Evolutionary conservation across 53 echinoderm and acorn worm genomes (phyloP), one percentile per base, ranked within the genome.

Genomic region (Luidia sarsii): DNA sequence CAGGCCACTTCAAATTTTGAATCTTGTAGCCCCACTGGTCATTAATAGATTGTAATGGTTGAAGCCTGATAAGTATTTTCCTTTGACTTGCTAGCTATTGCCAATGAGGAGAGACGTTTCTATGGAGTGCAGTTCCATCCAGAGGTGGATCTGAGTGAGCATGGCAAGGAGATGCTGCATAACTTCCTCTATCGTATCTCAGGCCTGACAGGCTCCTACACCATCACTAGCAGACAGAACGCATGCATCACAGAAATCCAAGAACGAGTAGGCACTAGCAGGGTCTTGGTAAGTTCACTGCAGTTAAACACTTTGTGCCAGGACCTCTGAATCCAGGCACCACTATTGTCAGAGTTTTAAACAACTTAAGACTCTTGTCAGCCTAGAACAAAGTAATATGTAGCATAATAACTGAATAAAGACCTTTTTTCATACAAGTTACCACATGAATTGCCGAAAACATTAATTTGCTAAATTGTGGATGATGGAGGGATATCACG

Each of bases 41-140:
- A n/a, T n/a, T n/a, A n/a, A n/a, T n/a, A n/a, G n/a, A n/a, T n/a
- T n/a, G n/a, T n/a, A n/a, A n/a, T n/a, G n/a, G n/a, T n/a, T n/a
- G n/a, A n/a, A n/a, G n/a, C n/a, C n/a, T n/a, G n/a, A n/a, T n/a
- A n/a, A n/a, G n/a, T n/a, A n/a, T n/a, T n/a, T n/a, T n/a, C n/a
- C n/a, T n/a, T n/a, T n/a, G n/a, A 49, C 62, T 33, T 18, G 10
- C 28, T 70, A 96, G 96, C 86, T 2, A 96, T 96, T 88, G 86
- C 96, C 3, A 96, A 92, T 53, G 96, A 96, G 55, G 90, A 82
- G 56, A 85, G 82, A 55, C 77, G 81, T 46, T 56, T 93, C 0
- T 96, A 93, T 31, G 96, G 96, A 10, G 96, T 96, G 16, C 96
- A 96, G 66, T 96, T 96, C 61, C 96, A 96, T 32, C 96, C 96